phyloP scores from a whole-genome alignment of 2,888 invertebrate genomes.

The Furcula furcula region DNA sequence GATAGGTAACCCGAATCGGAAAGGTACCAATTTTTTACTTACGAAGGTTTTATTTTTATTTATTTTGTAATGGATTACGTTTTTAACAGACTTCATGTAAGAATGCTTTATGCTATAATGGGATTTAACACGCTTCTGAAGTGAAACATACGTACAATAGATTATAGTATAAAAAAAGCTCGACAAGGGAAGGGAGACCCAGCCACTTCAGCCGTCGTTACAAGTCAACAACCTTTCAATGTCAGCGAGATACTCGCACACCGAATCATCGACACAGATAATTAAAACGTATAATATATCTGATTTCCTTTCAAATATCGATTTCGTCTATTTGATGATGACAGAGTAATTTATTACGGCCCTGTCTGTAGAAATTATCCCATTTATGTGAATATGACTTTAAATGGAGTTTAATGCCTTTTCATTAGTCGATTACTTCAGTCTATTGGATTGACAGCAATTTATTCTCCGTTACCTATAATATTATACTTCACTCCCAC shows the following conservation, averaged over 20 bases:
- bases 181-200: conserved; percentile 53
- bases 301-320: conserved; percentile 42
- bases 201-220: conserved; percentile 49
- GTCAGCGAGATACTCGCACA: conserved; percentile 59
- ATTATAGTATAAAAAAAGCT: conserved; percentile 33
- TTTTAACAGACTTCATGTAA: conserved; percentile 3
- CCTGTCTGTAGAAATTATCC: conserved; percentile 34
- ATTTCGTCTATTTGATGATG: conserved; percentile 39
- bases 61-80: neutral
- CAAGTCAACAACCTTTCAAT: conserved; percentile 76
- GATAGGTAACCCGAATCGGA: too few relatives aligned
- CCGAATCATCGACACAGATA: conserved; percentile 53
- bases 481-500: too few relatives aligned
- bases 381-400: conserved; percentile 38
- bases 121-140: conserved; percentile 14
- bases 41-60: too few relatives aligned
- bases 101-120: conserved; percentile 6
- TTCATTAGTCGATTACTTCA: conserved; percentile 37
- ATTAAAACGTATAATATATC: conserved; percentile 50
- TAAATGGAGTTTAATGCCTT: conserved; percentile 44
- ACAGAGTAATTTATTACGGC: conserved; percentile 41
- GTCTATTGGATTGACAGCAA: conserved; percentile 40
- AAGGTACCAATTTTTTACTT: too few relatives aligned
- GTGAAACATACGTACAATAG: conserved; percentile 20
- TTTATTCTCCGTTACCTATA: conserved; percentile 34